Conservation (phyloP, 2,113 vertebrate species). For the Cephalopholis sonnerati region DNA sequence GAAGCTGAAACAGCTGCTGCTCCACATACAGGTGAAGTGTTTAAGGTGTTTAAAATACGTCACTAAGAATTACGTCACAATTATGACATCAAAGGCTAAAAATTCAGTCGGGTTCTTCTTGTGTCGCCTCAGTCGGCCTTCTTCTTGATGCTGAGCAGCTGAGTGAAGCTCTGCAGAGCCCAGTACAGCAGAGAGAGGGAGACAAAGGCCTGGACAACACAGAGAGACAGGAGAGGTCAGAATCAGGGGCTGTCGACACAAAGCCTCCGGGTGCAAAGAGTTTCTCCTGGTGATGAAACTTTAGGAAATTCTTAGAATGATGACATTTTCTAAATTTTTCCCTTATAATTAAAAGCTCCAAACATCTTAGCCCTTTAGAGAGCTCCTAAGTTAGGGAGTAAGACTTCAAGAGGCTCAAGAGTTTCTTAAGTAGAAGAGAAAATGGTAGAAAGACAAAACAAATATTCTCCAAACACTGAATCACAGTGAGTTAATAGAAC, state of each 20-base stretch:
- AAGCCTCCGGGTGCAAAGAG: too few relatives aligned
- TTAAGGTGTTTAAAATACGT: background rate
- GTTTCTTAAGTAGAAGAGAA: background rate
- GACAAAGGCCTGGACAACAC: constrained; percentile 87
- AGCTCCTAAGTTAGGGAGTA: too few relatives aligned
- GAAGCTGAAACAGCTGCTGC: background rate
- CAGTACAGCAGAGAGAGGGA: constrained; percentile 88
- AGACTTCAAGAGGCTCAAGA: too few relatives aligned
- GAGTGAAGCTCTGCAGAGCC: constrained; percentile 84
- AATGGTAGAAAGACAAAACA: background rate
- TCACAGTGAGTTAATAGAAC: constrained; percentile 13
- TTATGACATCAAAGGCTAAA: background rate
- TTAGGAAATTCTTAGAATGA: too few relatives aligned
- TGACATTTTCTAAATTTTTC: too few relatives aligned
- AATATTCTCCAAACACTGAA: background rate
- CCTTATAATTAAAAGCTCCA: too few relatives aligned
- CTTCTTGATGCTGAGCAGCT: constrained; percentile 72
- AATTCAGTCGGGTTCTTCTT: background rate
- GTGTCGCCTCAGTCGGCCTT: constrained; percentile 76
- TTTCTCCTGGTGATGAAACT: too few relatives aligned
- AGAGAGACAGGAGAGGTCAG: constrained; percentile 7
- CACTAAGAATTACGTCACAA: background rate
- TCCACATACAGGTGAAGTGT: background rate
- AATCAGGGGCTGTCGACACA: too few relatives aligned
- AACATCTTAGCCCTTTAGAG: too few relatives aligned